phyloP scores from a whole-genome alignment of 1,140 invertebrate species.

The Brachionus asplanchnoidis region DNA sequence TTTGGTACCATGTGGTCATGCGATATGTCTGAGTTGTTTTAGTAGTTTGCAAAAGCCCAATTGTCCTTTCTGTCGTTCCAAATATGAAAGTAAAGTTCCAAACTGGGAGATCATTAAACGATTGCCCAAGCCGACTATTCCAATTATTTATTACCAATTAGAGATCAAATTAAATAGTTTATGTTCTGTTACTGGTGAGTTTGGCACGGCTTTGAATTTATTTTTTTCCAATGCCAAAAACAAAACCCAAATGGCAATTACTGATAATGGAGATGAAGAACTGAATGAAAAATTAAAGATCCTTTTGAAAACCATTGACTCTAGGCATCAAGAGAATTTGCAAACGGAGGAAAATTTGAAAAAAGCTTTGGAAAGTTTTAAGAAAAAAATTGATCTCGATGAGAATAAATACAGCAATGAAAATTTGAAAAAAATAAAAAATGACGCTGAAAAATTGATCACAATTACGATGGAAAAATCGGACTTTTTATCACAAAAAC shows the following conservation, averaged over 20 bases:
- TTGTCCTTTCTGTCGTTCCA: conserved; percentile 18
- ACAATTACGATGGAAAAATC: not conserved
- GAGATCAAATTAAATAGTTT: conserved; percentile 23
- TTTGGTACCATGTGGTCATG: conserved; percentile 30
- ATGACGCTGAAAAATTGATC: not conserved
- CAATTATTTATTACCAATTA: conserved; percentile 29
- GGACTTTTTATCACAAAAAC: not conserved
- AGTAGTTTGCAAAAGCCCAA: conserved; percentile 12
- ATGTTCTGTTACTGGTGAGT: not conserved
- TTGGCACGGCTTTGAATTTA: not conserved
- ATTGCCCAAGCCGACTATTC: conserved; percentile 20
- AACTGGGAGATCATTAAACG: conserved; percentile 37
- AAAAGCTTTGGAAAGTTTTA: not conserved
- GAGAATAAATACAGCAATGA: conserved; percentile 31
- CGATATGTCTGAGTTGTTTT: conserved; percentile 14
- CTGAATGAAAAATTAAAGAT: conserved; percentile 24
- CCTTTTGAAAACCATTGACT: not conserved
- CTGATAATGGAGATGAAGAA: not conserved
- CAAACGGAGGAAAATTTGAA: not conserved
- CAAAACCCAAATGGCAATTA: not conserved
- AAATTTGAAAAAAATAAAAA: conserved; percentile 35
- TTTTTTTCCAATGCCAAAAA: not conserved
- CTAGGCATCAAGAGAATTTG: not conserved
- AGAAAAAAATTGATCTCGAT: conserved; percentile 21
- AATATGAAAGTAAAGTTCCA: conserved; percentile 5